Base-by-base conservation (phyloP, 2,797 vertebrate genomes). In the Odontamblyopus lacepedii region DNA sequence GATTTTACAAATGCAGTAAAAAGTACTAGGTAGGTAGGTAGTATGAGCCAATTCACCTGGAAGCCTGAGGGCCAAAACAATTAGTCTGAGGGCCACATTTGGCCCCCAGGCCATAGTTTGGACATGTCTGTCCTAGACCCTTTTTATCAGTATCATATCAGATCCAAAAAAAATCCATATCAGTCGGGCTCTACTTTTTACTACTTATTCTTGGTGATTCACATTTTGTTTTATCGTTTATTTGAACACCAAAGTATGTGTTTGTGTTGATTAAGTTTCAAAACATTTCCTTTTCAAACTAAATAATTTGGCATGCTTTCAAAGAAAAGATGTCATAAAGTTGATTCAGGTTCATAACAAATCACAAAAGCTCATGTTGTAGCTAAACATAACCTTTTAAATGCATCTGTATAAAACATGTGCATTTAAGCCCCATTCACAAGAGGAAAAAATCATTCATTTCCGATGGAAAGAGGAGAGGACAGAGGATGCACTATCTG, bases 401-500 rank as follows among this genome's bases (percentile, higher is more conserved):
- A 38, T 38, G 35, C 8, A 9, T 38, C 35, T 6, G 0, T 63
- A 38, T 11, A 41, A n/a, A 41, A 8, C 19, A 23, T 63, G 35
- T n/a, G 19, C 15, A 63, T 38, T n/a, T n/a, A 38, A n/a, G 60
- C 5, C 6, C 30, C 18, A 62, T 32, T 62, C 60, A 62, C 61
- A 38, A 41, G 55, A 41, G 61, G 61, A 38, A 62, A 63, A 38
- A 38, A 63, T 63, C 35, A 9, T 63, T 41, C n/a, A 26, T 64
- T 64, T 44, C 61, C 30, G 35, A 38, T 63, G 62, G 62, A 64
- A 44, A 11, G 63, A 75, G 72, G 29, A 27, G n/a, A 63, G 71
- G 62, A 89, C 66, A 80, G 63, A 78, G 62, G 57, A 35, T 19
- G 57, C 60, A 80, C 73, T 81, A 72, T 80, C 75, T 75, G 38